Conservation (phyloP, 2,113 vertebrate genomes). For the Lathamus discolor region DNA sequence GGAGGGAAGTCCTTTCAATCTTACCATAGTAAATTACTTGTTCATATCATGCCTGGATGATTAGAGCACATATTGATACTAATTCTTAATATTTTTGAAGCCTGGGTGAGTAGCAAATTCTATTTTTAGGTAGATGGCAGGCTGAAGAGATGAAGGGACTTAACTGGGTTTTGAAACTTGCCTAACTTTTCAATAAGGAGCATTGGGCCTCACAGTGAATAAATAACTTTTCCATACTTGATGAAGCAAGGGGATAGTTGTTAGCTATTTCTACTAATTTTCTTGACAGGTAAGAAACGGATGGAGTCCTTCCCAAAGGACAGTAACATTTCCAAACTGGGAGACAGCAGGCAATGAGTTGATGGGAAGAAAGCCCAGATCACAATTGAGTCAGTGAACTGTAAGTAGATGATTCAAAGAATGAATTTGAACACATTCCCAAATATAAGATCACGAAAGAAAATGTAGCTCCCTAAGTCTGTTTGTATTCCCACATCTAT, state of each 20-base stretch:
- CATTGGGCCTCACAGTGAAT: background rate
- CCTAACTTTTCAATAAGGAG: background rate
- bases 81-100: background rate
- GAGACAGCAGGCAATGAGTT: background rate
- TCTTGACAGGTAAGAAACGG: background rate
- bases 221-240: background rate
- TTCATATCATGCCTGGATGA: background rate
- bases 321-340: background rate
- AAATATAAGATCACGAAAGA: background rate
- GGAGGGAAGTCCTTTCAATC: background rate
- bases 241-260: background rate
- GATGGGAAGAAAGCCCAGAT: background rate
- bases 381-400: background rate
- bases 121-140: background rate
- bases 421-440: background rate
- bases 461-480: background rate
- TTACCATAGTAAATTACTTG: background rate
- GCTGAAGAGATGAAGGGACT: background rate
- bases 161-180: background rate
- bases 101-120: background rate
- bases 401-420: background rate
- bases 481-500: background rate
- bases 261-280: background rate
- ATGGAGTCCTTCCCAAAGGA: background rate
- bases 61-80: background rate